Percentiles rank a stretch among this genome's conserved stretches.
Conservation (phyloP, 2,113 vertebrate species). For the Urocolius indicus region DNA sequence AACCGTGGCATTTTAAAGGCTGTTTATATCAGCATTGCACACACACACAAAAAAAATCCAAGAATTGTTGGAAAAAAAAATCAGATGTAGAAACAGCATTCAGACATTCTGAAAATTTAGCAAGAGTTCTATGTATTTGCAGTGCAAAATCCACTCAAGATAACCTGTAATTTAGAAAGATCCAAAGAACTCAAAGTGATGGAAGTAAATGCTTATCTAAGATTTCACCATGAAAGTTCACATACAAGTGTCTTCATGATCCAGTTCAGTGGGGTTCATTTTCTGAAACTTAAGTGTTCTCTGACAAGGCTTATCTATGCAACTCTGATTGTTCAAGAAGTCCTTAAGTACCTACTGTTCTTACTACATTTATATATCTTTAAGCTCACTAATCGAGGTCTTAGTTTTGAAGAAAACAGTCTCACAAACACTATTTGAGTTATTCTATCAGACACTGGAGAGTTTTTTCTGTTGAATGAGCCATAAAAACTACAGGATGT, state of each 20-base stretch:
- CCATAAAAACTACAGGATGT: neutral
- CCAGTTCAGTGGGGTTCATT: accelerated
- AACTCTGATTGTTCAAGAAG: neutral
- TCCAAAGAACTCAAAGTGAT: neutral
- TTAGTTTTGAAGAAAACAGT: neutral
- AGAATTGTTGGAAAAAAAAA: neutral
- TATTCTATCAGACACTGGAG: neutral
- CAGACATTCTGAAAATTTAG: neutral
- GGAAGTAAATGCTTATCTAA: neutral
- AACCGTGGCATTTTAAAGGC: neutral
- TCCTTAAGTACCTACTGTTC: neutral
- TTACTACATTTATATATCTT: neutral
- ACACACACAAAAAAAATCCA: neutral
- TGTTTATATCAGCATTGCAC: neutral
- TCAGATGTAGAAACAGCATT: neutral
- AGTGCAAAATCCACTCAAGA: neutral
- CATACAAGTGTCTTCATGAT: neutral
- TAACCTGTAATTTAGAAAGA: neutral
- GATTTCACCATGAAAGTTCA: neutral
- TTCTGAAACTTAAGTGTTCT: neutral
- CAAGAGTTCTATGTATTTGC: neutral
- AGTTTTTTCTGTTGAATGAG: neutral
- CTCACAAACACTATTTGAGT: neutral
- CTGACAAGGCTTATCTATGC: neutral
- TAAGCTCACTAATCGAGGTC: neutral